Percentiles rank a stretch among this genome's conserved stretches.
Evolutionary conservation across 2,113 vertebrate species (phyloP).

Genomic region (Austrofundulus limnaeus): DNA sequence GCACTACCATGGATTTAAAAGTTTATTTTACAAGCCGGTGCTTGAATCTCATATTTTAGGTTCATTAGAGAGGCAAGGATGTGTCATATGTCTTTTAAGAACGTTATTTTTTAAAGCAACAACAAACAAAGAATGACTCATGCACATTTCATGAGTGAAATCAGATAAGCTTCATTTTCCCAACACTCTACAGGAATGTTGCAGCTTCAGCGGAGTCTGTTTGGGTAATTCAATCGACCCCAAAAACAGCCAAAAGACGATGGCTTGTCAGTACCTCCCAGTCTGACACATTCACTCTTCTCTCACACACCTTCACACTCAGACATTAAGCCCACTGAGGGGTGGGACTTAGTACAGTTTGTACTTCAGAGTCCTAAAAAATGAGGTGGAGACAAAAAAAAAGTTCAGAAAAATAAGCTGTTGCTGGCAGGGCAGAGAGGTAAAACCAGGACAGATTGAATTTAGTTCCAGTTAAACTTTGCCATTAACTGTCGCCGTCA

Average conservation of each 20-base stretch:
- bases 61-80: neutral
- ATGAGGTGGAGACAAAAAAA: conserved; percentile 14
- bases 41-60: no score
- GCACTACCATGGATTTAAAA: no score
- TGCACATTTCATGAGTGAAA: conserved; percentile 16
- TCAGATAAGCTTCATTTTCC: conserved; percentile 23
- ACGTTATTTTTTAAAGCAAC: neutral
- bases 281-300: no score
- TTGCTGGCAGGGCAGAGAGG: neutral
- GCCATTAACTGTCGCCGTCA: no score
- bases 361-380: conserved; percentile 26
- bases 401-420: conserved; percentile 6
- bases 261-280: no score
- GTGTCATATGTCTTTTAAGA: neutral
- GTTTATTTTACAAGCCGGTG: no score
- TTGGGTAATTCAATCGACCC: conserved; percentile 31
- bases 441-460: no score
- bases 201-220: conserved; percentile 27
- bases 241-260: conserved; percentile 32
- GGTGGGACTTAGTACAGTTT: conserved; percentile 19
- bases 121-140: conserved; percentile 2
- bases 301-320: neutral
- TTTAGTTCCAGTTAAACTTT: no score
- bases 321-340: neutral
- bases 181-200: conserved; percentile 22